A percentile compares a stretch with the other conserved stretches of the same genome.
phyloP scores from a whole-genome alignment of 2,797 vertebrate species.

The Brachyrhaphis roseni region DNA sequence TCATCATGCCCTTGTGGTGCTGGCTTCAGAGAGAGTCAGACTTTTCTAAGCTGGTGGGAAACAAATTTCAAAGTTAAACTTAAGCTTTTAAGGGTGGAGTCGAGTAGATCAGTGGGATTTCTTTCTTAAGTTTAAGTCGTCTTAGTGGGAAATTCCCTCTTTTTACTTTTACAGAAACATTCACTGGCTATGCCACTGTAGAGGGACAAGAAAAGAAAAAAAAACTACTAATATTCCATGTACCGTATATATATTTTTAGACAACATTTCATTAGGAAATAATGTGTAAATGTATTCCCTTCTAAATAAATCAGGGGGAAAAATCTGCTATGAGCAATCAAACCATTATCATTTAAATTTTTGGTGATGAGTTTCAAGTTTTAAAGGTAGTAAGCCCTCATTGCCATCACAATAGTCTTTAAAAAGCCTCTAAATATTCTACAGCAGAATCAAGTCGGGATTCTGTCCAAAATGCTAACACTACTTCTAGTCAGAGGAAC shows the following conservation, averaged over 20 bases:
- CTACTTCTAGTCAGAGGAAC: background rate
- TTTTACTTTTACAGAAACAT: conserved; percentile 19
- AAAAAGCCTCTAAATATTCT: background rate
- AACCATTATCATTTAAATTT: background rate
- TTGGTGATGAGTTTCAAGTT: background rate
- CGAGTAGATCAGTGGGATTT: conserved; percentile 21
- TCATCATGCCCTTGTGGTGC: background rate
- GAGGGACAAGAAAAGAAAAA: conserved; percentile 18
- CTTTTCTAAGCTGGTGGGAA: conserved; percentile 3
- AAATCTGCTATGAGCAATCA: background rate
- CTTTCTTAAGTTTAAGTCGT: conserved; percentile 27
- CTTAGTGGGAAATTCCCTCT: conserved; percentile 32
- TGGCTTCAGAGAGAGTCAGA: conserved; percentile 2
- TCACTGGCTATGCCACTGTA: conserved; percentile 15
- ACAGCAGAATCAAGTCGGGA: background rate
- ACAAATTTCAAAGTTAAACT: conserved; percentile 20
- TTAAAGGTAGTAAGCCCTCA: background rate
- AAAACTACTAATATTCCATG: background rate
- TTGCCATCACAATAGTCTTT: background rate
- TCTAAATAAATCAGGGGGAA: background rate
- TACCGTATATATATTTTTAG: background rate
- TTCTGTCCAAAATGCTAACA: background rate
- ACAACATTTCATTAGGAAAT: background rate
- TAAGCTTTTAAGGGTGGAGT: conserved; percentile 22
- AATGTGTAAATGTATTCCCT: background rate